Evolutionary conservation across 2,888 invertebrate species (phyloP), one percentile per base, ranked within the genome.

Genomic region (Lysandra coridon): DNA sequence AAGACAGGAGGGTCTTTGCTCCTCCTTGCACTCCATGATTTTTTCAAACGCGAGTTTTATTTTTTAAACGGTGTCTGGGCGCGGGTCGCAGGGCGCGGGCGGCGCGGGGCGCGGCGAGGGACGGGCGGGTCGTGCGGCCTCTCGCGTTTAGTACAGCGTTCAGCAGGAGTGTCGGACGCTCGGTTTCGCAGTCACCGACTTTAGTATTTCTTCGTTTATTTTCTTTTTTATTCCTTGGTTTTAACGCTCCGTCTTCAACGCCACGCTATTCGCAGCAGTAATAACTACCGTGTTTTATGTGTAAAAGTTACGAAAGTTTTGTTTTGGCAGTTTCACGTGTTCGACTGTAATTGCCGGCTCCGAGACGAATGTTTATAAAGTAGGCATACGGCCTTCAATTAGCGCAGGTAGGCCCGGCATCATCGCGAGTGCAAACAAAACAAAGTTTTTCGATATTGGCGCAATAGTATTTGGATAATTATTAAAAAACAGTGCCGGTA

Each of bases 171-270:
- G 93, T 90, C 93, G 95, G 90, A 92, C 94, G 95, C 94, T 88
- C 93, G 94, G 90, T 91, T 93, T 90, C 83, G 88, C 90, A 89
- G 91, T 91, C 92, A 92, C 90, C 92, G 88, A 92, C 89, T 92
- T 94, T 93, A 85, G 90, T 92, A 79, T 92, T 94, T 93, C 92
- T 94, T 94, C 93, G 92, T 93, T 94, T 94, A 93, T 94, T 94
- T 94, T 94, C 92, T 93, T 94, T 94, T 94, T 91, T 93, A 93
- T 94, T 94, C 93, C 90, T 94, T 94, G 94, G 88, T 92, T 94
- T 94, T 92, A 88, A 89, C 89, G 89, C 88, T 89, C 88, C 88
- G 87, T 89, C 89, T 88, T 86, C 44, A 49, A 44, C 62, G 62
- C 85, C 85, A 85, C 87, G 85, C 86, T 86, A 86, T 84, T 85